Percentiles rank a stretch among this genome's conserved stretches.
Evolutionary conservation across 2,113 vertebrate genomes (phyloP).

Genomic region (Canis aureus): DNA sequence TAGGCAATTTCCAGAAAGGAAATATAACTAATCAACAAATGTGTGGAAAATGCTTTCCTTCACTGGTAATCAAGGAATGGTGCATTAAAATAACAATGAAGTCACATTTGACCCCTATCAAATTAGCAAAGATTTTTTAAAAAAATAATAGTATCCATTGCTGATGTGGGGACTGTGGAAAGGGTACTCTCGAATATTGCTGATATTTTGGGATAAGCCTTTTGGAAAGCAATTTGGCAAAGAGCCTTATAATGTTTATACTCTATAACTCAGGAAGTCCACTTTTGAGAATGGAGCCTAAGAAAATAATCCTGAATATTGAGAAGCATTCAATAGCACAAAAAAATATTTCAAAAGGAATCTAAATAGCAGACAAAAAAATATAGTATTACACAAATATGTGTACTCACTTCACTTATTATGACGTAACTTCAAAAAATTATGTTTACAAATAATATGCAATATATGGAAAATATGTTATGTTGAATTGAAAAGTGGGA

Average conservation of each 20-base stretch:
- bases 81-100: conserved; percentile 39
- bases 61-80: conserved; percentile 53
- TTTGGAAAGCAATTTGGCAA: conserved; percentile 68
- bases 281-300: conserved; percentile 30
- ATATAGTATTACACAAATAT: not conserved
- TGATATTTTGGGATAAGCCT: not conserved
- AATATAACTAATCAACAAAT: conserved; percentile 56
- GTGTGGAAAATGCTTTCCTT: conserved; percentile 60
- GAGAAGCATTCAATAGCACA: not conserved
- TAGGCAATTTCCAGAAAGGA: conserved; percentile 38
- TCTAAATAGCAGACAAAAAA: not conserved
- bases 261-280: not conserved
- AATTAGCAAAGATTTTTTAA: conserved; percentile 59
- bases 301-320: conserved; percentile 50
- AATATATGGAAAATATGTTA: not conserved
- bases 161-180: not conserved
- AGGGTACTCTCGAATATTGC: not conserved
- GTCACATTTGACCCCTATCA: conserved; percentile 58
- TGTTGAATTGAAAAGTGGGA: not conserved
- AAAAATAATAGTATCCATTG: not conserved
- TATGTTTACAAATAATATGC: not conserved
- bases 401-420: not conserved
- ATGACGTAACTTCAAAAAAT: not conserved
- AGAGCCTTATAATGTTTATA: not conserved
- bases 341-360: not conserved